Conservation (phyloP, 2,888 invertebrate species). For the Tanytarsus gracilentus region DNA sequence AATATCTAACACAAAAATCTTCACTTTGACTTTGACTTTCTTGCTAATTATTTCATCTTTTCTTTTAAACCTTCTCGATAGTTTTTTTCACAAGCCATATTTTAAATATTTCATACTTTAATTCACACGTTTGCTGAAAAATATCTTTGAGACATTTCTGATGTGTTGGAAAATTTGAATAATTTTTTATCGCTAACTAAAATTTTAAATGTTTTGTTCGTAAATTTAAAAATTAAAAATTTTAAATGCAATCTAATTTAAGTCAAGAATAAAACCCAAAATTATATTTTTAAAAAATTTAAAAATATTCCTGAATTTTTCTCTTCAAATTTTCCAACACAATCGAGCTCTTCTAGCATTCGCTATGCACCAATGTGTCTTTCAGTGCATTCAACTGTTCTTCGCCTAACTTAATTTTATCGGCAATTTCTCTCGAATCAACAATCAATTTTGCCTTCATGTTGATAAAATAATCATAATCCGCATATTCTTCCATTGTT, state of each 20-base stretch:
- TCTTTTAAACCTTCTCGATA: too few relatives aligned
- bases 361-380: slow-evolving; percentile 42
- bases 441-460: slow-evolving; percentile 80
- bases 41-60: too few relatives aligned
- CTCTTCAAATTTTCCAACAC: not conserved
- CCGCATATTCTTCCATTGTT: slow-evolving; percentile 61
- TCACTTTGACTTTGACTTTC: too few relatives aligned
- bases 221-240: not conserved
- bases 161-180: too few relatives aligned
- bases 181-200: too few relatives aligned
- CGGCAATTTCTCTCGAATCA: slow-evolving; percentile 70
- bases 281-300: not conserved
- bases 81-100: too few relatives aligned
- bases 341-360: slow-evolving; percentile 34
- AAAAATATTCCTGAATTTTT: not conserved
- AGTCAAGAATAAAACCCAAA: not conserved
- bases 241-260: too few relatives aligned
- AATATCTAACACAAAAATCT: too few relatives aligned
- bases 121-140: too few relatives aligned
- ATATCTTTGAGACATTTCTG: too few relatives aligned
- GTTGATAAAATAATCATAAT: slow-evolving; percentile 75
- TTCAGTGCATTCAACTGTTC: slow-evolving; percentile 64
- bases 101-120: too few relatives aligned
- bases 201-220: not conserved
- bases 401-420: slow-evolving; percentile 72